Base-by-base conservation (phyloP, 1,140 invertebrate species). In the Leptopilina boulardi region DNA sequence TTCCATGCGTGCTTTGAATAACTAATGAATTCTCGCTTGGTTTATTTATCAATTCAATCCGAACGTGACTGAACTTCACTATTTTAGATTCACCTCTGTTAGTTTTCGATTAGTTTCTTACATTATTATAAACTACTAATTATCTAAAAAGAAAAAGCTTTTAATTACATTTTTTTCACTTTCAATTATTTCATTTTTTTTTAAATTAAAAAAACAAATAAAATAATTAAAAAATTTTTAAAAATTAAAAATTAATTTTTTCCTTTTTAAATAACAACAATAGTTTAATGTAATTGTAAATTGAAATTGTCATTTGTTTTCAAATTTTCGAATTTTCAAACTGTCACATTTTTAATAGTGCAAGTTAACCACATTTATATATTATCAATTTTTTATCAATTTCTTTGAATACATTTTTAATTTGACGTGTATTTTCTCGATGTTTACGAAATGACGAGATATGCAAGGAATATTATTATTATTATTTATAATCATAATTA, bases 361-460 rank as follows among this genome's bases (percentile, higher is more conserved):
- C 19, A 2, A 54, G 21, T 54, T 54, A 11, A 19, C 15, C 18
- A 21, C 1, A 54, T 2, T 54, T 54, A 10, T 19, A n/a, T n/a
- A n/a, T n/a, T n/a, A n/a, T n/a, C n/a, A n/a, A n/a, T 2, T n/a
- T 66, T 4, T 10, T 26, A 13, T 26, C 9, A 11, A 6, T 34
- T 30, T n/a, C 26, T 30, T 66, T 30, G 3, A n/a, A 66, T 30
- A 10, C 6, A 30, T 66, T 66, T 66, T 66, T 66, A 34, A 6
- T 4, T 2, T 5, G 11, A n/a, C 3, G 26, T n/a, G 13, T 66
- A n/a, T 66, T 8, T 30, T 59, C 21, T 30, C 0, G 4, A 66
- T 66, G 59, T 66, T 66, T 66, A n/a, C 23, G 26, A 30, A 66
- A 66, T 66, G 59, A 66, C 4, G 59, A 66, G 26, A 66, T 66